Conservation (phyloP, 2,888 invertebrate genomes). For the Bedellia somnulentella region DNA sequence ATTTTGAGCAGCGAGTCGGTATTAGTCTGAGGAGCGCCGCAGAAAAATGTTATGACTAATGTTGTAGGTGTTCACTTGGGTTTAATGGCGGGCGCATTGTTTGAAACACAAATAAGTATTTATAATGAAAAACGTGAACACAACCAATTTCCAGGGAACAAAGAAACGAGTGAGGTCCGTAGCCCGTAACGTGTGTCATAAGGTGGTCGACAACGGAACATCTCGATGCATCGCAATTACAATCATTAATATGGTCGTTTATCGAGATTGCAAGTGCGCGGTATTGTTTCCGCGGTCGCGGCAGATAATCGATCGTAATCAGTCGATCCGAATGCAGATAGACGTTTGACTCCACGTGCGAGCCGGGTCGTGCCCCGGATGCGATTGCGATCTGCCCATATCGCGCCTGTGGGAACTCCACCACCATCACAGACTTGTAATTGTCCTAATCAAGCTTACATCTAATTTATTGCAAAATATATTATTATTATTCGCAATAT, state of each 20-base stretch:
- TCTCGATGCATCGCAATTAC: constrained; percentile 15
- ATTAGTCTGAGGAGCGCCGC: too few species aligned
- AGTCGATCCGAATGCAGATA: constrained; percentile 33
- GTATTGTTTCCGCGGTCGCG: constrained; percentile 31
- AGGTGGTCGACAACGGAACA: too few species aligned
- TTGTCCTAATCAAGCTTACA: constrained; percentile 2
- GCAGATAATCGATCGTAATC: constrained; percentile 23
- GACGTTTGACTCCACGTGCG: constrained; percentile 32
- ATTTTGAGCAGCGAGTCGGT: constrained; percentile 38
- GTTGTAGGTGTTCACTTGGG: too few species aligned
- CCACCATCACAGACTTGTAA: neutral
- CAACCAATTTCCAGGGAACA: too few species aligned
- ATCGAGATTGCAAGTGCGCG: constrained; percentile 25
- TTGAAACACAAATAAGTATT: too few species aligned
- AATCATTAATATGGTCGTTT: constrained; percentile 40
- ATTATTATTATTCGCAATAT: too few species aligned
- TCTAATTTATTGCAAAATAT: constrained; percentile 5
- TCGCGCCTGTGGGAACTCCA: constrained; percentile 31
- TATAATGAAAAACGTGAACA: too few species aligned
- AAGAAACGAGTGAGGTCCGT: constrained; percentile 31
- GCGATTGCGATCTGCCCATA: constrained; percentile 32
- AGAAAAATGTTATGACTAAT: too few species aligned
- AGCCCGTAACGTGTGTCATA: constrained; percentile 31
- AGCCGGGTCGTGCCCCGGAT: constrained; percentile 36
- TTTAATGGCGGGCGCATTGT: too few species aligned